Evolutionary conservation across 2,888 invertebrate species (phyloP), one percentile per base, ranked within the genome.

Genomic region (Drosophila subsilvestris): DNA sequence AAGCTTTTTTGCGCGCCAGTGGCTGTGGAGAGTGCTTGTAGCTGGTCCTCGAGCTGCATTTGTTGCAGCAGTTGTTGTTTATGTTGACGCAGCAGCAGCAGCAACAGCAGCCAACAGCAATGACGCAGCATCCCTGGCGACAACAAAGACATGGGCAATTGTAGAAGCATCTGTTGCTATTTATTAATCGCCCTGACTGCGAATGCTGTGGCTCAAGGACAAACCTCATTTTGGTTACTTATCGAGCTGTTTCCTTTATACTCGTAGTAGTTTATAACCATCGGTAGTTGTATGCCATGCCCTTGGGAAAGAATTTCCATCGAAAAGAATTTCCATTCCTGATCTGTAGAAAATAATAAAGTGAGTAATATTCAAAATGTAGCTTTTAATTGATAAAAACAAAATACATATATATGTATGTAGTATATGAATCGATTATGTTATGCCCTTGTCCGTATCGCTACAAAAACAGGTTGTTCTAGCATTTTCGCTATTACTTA

Each of bases 71-170:
- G 53, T 72, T 72, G 0, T 72, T 65, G 0, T n/a, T n/a, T n/a
- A 70, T 47, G 66, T 43, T 71, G n/a, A 49, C 47, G 60, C 73
- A 61, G 47, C 69, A 75, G 55, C 81, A 86, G 37, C 81, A 75
- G 55, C 81, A 86, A 37, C 81, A 75, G 43, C 47, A 75, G 29
- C 62, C 71, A 32, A 85, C 68, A 10, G 69, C 57, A 3, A 75
- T 63, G n/a, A 87, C 71, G 10, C 84, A 85, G 51, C 84, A 85
- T 57, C 84, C 84, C 32, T 88, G 87, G 5, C 82, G 80, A 49
- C 84, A 85, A 37, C 84, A 85, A 9, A 78, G 63, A 57, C 84
- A 85, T 9, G 82, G 61, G 12, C 84, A 85, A 32, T 85, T 85
- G 54, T 81, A 85, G 44, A 75, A 72, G 51, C 84, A 85, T 58